Base-by-base conservation (phyloP, 2,113 vertebrate species). In the Etheostoma spectabile region DNA sequence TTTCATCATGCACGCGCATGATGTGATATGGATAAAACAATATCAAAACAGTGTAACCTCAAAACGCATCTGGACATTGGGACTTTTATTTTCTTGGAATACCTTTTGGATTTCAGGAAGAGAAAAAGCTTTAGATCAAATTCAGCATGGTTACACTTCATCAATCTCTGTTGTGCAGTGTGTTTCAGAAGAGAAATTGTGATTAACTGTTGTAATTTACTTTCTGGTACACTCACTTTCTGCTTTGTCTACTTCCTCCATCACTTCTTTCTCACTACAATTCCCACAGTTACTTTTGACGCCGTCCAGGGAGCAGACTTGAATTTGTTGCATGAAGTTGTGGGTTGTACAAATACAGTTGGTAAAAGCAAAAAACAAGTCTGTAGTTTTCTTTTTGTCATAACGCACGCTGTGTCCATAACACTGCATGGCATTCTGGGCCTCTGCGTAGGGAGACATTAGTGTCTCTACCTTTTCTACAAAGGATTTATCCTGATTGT, bases 161-260 rank as follows among this genome's bases (percentile, higher is more conserved):
- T 82, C 85, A 65, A 38, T 88, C 65, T 80, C 21, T 80, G 27
- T 42, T 80, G 62, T 69, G 56, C 30, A 6, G 55, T 38, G 8
- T 30, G 46, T 75, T 67, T 73, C 46, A 52, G n/a, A 63, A 62
- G 71, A 66, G 70, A 30, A 51, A 72, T 83, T 66, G 55, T 80
- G 76, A 86, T 82, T 61, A 66, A 73, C 48, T 79, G 64, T 60
- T 63, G 71, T 77, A 77, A 86, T 90, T 85, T 62, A 65, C 63
- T 86, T 67, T 48, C n/a, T 19, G 55, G 77, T 59, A 18, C 48
- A 52, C n/a, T 22, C 45, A 38, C 45, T 63, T 69, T 69, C 10
- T 52, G 69, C 73, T 62, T 70, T 59, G 59, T 74, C 57, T 24
- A 57, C 63, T 77, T 71, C 35, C 33, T 22, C 51, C 46, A 53